A percentile compares a stretch with the other conserved stretches of the same genome.
phyloP scores from a whole-genome alignment of 2,113 vertebrate species.

The Triplophysa tibetana region DNA sequence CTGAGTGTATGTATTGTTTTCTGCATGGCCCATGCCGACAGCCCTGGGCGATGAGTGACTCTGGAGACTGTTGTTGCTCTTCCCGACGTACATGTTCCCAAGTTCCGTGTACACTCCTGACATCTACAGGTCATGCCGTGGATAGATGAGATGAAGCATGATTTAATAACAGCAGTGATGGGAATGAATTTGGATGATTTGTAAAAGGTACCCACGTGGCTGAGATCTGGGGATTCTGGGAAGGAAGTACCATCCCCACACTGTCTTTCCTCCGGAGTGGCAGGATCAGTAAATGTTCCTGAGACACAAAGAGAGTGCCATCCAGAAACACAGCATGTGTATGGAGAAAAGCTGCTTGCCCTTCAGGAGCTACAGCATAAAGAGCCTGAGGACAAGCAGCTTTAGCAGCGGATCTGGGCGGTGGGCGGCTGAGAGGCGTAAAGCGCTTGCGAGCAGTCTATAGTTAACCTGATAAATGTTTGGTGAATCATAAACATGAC shows the following conservation, averaged over 20 bases:
- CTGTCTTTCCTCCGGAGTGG: conserved; percentile 90
- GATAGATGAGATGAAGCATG: conserved; percentile 54
- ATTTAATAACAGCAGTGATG: conserved; percentile 48
- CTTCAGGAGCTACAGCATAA: conserved; percentile 7
- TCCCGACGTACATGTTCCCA: conserved; percentile 84
- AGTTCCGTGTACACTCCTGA: conserved; percentile 92
- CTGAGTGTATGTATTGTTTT: conserved; percentile 75
- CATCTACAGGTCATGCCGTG: conserved; percentile 82
- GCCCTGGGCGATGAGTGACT: conserved; percentile 74
- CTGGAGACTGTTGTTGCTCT: conserved; percentile 70
- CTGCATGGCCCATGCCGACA: conserved; percentile 71
- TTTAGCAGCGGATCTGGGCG: neutral
- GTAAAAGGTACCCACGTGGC: conserved; percentile 82
- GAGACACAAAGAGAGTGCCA: conserved; percentile 61
- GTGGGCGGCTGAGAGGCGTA: neutral
- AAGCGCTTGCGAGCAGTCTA: conserved; percentile 22
- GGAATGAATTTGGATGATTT: conserved; percentile 35
- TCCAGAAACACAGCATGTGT: conserved; percentile 48
- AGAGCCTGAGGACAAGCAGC: conserved; percentile 1
- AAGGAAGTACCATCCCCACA: conserved; percentile 96
- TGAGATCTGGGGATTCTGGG: conserved; percentile 94
- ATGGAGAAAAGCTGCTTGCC: conserved; percentile 40
- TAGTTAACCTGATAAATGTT: conserved; percentile 17
- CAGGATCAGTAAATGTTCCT: conserved; percentile 80
- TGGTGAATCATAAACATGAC: conserved; percentile 51